Conservation (phyloP, 2,113 vertebrate genomes). For the Mellivora capensis region DNA sequence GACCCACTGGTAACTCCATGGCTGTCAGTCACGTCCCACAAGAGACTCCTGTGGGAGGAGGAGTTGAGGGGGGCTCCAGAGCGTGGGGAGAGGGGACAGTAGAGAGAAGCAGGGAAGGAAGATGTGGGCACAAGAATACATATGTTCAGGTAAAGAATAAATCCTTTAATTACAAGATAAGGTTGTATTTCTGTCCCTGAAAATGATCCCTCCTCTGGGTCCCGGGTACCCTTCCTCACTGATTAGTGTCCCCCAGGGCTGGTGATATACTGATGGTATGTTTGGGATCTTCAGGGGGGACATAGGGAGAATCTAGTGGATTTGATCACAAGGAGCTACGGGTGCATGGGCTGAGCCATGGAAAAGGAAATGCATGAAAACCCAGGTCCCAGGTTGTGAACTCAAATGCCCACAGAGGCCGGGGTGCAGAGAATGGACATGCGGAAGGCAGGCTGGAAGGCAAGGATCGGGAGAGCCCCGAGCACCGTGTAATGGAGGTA, state of each 20-base stretch:
- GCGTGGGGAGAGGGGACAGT: not conserved
- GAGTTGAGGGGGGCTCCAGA: not conserved
- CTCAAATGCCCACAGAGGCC: not conserved
- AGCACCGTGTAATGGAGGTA: not conserved
- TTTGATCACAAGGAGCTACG: not conserved
- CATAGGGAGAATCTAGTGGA: accelerated
- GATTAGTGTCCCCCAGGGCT: not conserved
- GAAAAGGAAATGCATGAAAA: not conserved
- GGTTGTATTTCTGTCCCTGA: not conserved
- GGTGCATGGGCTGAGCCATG: not conserved
- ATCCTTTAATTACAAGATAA: not conserved
- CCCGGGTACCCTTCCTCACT: not conserved
- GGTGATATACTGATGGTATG: not conserved
- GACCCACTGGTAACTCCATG: not conserved
- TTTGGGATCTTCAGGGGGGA: not conserved
- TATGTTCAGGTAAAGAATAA: not conserved
- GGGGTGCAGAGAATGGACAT: not conserved
- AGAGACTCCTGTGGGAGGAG: not conserved
- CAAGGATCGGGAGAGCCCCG: not conserved
- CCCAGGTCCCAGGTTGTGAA: not conserved
- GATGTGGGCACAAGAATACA: not conserved
- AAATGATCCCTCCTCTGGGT: not conserved
- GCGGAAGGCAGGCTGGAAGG: not conserved
- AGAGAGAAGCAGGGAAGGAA: not conserved
- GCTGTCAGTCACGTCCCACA: not conserved